Conservation (phyloP, 2,797 vertebrate species). For the Octomys mimax region DNA sequence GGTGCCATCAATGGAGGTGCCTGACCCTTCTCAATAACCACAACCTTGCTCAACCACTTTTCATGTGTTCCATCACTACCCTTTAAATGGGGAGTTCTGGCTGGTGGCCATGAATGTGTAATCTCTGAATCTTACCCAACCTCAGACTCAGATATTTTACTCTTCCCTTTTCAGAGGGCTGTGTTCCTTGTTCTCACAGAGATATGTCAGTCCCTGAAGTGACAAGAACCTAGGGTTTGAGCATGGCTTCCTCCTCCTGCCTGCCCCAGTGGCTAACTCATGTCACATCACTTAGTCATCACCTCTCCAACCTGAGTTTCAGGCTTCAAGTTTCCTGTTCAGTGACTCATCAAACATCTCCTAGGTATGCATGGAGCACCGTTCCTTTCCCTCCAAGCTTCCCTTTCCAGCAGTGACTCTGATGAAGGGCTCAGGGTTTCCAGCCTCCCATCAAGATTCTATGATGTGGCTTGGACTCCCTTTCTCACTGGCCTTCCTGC, state of each 20-base stretch:
- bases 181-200: neutral
- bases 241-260: neutral
- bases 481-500: neutral
- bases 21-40: neutral
- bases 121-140: neutral
- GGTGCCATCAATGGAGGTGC: too few species aligned
- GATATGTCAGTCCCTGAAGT: neutral
- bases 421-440: neutral
- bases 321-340: neutral
- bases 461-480: rapidly evolving
- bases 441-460: neutral
- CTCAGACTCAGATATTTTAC: neutral
- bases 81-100: neutral
- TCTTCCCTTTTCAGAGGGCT: neutral
- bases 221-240: neutral
- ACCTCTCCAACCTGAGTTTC: neutral
- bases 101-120: neutral
- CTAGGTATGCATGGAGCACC: neutral
- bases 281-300: too few species aligned
- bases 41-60: neutral
- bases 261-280: neutral
- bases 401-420: neutral
- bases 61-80: neutral
- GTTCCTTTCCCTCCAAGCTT: neutral
- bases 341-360: neutral